Base-by-base conservation (phyloP, 2,888 invertebrate genomes). In the Labia minor region DNA sequence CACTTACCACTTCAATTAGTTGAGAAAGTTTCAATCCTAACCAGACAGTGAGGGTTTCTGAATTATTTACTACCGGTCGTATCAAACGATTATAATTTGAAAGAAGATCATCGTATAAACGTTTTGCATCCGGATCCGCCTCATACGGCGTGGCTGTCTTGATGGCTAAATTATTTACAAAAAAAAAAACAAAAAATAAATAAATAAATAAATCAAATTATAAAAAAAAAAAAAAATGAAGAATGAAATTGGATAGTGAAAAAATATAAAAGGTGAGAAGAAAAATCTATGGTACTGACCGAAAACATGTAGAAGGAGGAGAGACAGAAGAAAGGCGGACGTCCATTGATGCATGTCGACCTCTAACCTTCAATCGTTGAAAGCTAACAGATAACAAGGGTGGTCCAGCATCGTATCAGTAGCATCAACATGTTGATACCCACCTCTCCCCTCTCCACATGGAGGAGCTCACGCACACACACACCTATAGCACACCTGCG, bases 71-170 rank as follows among this genome's bases (percentile, higher is more conserved):
- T 63, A 96, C 96, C 0, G 97, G 97, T 67, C 97, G 82, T 70
- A 96, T 96, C 66, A 97, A 83, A 62, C 95, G 86, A 78, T 98
- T 98, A 78, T 97, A 97, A 79, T 95, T 94, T 74, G 92, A 92
- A 64, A 99, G 84, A 65, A 98, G 83, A 77, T 98, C 96, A 77
- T 98, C 96, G 76, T 96, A 98, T 0, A 98, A 85, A 20, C 97
- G 83, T 76, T 96, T 95, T 0, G 96, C 92, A 74, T 95, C 93
- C 14, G 95, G 94, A 79, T 95, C 95, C 0, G 92, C 93, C 79
- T 92, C 91, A 69, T 69, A 68, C 0, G 68, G 49, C 1, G 63
- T 63, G 33, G 63, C 19, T 2, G 37, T 16, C 20, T 14, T 49
- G 3, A 16, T 2, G 2, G 49, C 49, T 49, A 49, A 49, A 49